These are phyloP conservation scores for Ophioninae sp. DNA, from an alignment of 2,888 invertebrate species.

Conservation along the genomic window DNA sequence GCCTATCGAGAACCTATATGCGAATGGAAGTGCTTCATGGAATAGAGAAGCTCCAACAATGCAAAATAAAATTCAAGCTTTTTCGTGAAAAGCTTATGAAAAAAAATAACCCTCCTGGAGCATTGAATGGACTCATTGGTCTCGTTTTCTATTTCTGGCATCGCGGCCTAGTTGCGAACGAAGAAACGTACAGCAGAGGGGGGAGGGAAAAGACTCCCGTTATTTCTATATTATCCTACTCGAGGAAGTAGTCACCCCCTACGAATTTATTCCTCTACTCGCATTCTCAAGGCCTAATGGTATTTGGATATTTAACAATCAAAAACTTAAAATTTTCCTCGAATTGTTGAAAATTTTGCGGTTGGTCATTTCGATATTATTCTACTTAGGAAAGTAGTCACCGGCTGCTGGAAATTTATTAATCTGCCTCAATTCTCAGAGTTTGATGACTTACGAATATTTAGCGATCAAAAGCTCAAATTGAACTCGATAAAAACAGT, in stretches of 20 bases:
- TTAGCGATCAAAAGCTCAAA: too few species aligned
- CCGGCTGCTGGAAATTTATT: too few species aligned
- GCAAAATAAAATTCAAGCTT: conserved; percentile 13
- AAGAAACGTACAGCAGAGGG: background rate
- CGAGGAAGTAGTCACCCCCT: background rate
- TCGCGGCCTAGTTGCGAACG: conserved; percentile 69
- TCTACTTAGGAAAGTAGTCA: too few species aligned
- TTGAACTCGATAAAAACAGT: too few species aligned
- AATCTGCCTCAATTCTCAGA: too few species aligned
- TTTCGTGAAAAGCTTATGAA: conserved; percentile 9
- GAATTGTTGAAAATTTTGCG: too few species aligned
- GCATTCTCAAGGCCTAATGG: background rate
- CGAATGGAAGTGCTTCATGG: conserved; percentile 9
- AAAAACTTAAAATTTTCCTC: too few species aligned
- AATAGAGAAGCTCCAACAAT: conserved; percentile 5
- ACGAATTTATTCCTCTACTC: background rate
- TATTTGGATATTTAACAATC: background rate
- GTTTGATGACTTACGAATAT: too few species aligned
- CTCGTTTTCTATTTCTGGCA: conserved; percentile 68
- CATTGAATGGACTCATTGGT: conserved; percentile 16
- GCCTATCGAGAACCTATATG: conserved; percentile 18
- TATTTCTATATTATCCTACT: conserved; percentile 72
- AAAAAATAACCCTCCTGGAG: background rate
- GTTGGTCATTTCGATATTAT: too few species aligned
- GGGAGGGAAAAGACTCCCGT: conserved; percentile 26